Conservation (phyloP, 2,888 invertebrate genomes). For the Spodoptera littoralis region DNA sequence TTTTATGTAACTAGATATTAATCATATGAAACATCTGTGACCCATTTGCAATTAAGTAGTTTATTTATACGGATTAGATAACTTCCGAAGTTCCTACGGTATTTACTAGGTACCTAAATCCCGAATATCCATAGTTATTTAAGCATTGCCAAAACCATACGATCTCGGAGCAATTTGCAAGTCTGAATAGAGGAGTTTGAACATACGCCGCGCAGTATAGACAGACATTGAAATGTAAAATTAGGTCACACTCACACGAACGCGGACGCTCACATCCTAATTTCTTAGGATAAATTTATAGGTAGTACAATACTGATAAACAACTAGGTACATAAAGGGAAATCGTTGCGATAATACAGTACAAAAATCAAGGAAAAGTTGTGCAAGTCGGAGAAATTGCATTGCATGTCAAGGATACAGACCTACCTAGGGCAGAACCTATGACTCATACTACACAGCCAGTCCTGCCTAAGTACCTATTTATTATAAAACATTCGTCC, state of each 20-base stretch:
- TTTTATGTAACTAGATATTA: too few species aligned
- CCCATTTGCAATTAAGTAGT: too few species aligned
- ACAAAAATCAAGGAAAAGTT: slow-evolving; percentile 10
- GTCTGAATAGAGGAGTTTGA: slow-evolving; percentile 37
- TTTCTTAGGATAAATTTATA: slow-evolving; percentile 48
- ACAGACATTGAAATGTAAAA: slow-evolving; percentile 60
- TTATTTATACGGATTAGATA: too few species aligned
- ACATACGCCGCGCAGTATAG: slow-evolving; percentile 52
- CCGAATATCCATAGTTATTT: neutral
- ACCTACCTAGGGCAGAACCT: slow-evolving; percentile 36
- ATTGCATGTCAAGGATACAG: slow-evolving; percentile 33
- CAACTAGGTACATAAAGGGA: slow-evolving; percentile 12
- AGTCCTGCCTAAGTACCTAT: slow-evolving; percentile 16
- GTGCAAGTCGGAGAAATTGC: slow-evolving; percentile 33
- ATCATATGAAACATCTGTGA: too few species aligned
- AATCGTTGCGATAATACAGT: slow-evolving; percentile 8
- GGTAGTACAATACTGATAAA: slow-evolving; percentile 23
- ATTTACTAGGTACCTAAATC: neutral
- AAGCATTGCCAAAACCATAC: slow-evolving; percentile 24
- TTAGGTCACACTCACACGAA: slow-evolving; percentile 57
- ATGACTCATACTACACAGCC: slow-evolving; percentile 34
- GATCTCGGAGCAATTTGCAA: slow-evolving; percentile 35
- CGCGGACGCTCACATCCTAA: slow-evolving; percentile 50
- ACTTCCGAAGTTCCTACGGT: neutral
- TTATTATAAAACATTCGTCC: slow-evolving; percentile 9